A percentile compares a stretch with the other conserved stretches of the same genome.
phyloP scores from a whole-genome alignment of 2,888 invertebrate genomes.

The Apodemia duryi region DNA sequence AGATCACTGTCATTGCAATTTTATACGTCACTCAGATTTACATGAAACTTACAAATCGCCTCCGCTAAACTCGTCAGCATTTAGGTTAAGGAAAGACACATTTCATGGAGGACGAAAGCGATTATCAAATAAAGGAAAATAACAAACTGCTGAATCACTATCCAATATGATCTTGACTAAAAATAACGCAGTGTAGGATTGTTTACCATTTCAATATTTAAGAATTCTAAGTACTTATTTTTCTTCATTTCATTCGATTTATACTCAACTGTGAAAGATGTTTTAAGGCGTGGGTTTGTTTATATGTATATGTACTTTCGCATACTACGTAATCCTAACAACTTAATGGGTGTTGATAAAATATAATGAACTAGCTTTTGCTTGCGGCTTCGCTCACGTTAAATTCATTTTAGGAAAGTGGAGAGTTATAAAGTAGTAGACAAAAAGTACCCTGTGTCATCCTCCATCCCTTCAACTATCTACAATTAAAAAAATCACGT shows the following conservation, averaged over 20 bases:
- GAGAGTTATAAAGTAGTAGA: too few relatives aligned
- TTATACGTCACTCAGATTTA: slow-evolving; percentile 63
- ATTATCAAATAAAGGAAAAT: slow-evolving; percentile 39
- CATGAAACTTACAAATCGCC: slow-evolving; percentile 48
- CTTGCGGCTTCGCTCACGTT: too few relatives aligned
- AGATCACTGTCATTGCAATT: slow-evolving; percentile 78
- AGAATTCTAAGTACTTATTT: slow-evolving; percentile 1
- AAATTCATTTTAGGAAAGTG: too few relatives aligned
- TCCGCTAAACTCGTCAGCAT: slow-evolving; percentile 48
- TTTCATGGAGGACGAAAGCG: slow-evolving; percentile 39
- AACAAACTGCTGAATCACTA: slow-evolving; percentile 31
- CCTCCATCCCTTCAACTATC: too few relatives aligned
- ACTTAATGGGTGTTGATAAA: neutral
- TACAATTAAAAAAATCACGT: too few relatives aligned
- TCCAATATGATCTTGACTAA: slow-evolving; percentile 19
- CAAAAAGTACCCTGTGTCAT: too few relatives aligned
- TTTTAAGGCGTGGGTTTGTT: neutral
- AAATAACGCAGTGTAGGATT: slow-evolving; percentile 14
- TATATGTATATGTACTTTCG: neutral
- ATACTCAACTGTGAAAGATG: neutral
- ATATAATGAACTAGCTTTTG: too few relatives aligned
- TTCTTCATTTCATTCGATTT: neutral
- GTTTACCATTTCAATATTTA: neutral
- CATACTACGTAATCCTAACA: neutral
- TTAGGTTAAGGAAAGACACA: slow-evolving; percentile 68